Conservation (phyloP, 37 sponge, comb jelly and placozoan species). For the Cliona cf. orientalis region DNA sequence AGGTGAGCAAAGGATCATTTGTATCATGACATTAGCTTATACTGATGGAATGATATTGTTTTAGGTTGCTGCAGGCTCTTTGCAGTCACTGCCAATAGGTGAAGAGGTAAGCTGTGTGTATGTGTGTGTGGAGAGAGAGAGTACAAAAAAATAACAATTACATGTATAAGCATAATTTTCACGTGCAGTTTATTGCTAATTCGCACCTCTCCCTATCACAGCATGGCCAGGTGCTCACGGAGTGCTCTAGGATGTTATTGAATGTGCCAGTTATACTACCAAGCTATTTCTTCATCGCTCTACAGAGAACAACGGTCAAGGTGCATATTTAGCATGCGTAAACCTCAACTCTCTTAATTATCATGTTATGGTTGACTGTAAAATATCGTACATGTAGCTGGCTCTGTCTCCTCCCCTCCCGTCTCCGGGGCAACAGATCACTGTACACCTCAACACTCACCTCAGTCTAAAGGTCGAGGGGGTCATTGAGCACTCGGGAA, state of each 20-base stretch:
- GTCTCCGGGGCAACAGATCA: slow-evolving; percentile 32
- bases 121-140: too few species aligned
- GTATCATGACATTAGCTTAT: background rate
- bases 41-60: background rate
- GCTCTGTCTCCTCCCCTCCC: slow-evolving; percentile 57
- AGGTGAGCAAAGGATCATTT: slow-evolving; percentile 27
- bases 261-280: slow-evolving; percentile 58
- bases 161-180: background rate
- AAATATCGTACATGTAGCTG: slow-evolving; percentile 29
- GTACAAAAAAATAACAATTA: too few species aligned
- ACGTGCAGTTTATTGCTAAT: background rate
- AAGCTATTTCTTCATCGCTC: slow-evolving; percentile 48
- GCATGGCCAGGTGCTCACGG: slow-evolving; percentile 45
- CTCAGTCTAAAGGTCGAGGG: slow-evolving; percentile 77
- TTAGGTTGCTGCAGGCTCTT: slow-evolving; percentile 19
- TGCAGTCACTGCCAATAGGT: slow-evolving; percentile 53
- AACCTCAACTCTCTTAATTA: background rate
- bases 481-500: slow-evolving; percentile 59
- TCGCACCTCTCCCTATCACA: too few species aligned
- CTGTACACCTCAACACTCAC: slow-evolving; percentile 38
- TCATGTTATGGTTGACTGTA: background rate
- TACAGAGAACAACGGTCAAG: slow-evolving; percentile 58
- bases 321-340: slow-evolving; percentile 5
- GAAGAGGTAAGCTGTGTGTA: slow-evolving; percentile 35
- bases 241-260: slow-evolving; percentile 51